phyloP scores from a whole-genome alignment of 2,113 vertebrate species.

The Axis porcinus region DNA sequence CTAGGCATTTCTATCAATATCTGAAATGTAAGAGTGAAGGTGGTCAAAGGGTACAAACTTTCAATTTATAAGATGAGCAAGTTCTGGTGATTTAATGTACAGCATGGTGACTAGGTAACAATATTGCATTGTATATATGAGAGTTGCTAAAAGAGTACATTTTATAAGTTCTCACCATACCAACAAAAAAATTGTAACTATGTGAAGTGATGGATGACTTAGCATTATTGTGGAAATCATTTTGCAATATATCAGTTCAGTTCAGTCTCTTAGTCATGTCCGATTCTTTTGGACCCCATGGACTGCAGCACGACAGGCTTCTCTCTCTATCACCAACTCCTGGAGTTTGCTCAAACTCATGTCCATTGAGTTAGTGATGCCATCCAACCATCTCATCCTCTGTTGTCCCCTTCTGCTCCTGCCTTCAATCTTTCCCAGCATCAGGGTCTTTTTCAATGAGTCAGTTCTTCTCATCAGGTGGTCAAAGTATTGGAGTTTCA shows the following conservation, averaged over 20 bases:
- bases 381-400: neutral
- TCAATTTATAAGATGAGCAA: neutral
- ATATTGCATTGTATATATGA: neutral
- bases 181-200: neutral
- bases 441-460: neutral
- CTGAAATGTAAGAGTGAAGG: neutral
- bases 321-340: neutral
- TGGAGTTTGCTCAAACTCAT: neutral
- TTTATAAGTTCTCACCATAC: neutral
- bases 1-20: neutral
- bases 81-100: neutral
- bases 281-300: accelerated
- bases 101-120: neutral
- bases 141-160: neutral
- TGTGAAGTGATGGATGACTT: neutral
- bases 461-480: neutral
- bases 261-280: neutral
- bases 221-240: neutral
- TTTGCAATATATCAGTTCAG: neutral
- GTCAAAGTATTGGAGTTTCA: neutral
- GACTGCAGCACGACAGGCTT: neutral
- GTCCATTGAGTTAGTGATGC: neutral
- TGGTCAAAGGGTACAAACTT: neutral
- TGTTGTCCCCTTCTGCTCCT: neutral
- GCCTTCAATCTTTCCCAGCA: neutral